Conservation (phyloP, 2,113 vertebrate genomes). For the Nymphicus hollandicus region DNA sequence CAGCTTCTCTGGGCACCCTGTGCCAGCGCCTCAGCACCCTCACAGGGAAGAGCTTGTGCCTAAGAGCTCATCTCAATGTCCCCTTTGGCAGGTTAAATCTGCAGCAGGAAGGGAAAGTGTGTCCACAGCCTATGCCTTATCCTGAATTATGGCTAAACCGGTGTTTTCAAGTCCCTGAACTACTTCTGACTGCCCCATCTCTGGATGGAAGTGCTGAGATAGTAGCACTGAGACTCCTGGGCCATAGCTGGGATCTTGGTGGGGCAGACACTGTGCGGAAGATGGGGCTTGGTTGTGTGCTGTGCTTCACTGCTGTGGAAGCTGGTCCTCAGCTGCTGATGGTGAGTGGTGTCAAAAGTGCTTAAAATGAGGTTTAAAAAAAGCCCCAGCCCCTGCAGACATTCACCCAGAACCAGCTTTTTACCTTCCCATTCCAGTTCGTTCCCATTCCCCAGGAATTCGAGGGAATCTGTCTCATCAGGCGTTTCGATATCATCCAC, state of each 20-base stretch:
- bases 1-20: too few species aligned
- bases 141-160: neutral
- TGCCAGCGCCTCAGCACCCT: too few species aligned
- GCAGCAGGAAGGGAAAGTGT: neutral
- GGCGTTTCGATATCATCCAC: conserved; percentile 97
- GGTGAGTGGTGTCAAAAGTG: neutral
- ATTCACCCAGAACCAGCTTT: accelerated
- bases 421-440: conserved; percentile 98
- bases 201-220: neutral
- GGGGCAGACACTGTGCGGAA: neutral
- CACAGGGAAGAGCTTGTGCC: too few species aligned
- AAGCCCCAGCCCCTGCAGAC: neutral
- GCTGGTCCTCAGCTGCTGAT: neutral
- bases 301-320: neutral
- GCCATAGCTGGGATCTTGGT: neutral
- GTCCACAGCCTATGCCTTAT: neutral
- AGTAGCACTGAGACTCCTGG: neutral
- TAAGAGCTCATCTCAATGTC: neutral
- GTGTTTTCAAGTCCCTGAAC: neutral
- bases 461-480: conserved; percentile 93
- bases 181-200: neutral
- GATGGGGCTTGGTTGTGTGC: neutral
- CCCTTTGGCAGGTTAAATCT: neutral
- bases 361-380: neutral
- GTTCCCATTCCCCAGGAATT: conserved; percentile 91